A percentile compares a stretch with the other conserved stretches of the same genome.
These are phyloP conservation scores for Chaunax sp. DNA, from an alignment of 2,797 vertebrate species.

Conservation along the genomic window DNA sequence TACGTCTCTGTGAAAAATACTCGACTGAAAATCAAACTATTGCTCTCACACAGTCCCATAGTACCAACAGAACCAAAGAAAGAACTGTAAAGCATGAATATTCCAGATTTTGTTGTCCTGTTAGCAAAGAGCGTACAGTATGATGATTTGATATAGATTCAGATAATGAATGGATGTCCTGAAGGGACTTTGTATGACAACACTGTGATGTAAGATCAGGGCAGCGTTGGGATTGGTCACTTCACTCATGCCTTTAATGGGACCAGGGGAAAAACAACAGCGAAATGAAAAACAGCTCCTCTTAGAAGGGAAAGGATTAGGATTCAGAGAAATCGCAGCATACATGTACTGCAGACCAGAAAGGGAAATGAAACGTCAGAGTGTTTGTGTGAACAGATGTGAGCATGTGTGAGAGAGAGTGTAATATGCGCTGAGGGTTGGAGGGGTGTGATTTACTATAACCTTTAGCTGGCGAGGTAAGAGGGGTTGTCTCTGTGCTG, in stretches of 20 bases:
- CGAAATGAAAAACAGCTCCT: constrained; percentile 10
- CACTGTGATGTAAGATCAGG: neutral
- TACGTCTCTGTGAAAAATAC: neutral
- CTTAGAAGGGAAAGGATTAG: constrained; percentile 22
- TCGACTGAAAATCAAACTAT: neutral
- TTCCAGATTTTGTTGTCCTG: constrained; percentile 19
- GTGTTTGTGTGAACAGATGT: constrained; percentile 28
- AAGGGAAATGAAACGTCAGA: constrained; percentile 34
- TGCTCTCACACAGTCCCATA: neutral
- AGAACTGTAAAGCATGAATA: constrained; percentile 26
- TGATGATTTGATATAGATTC: constrained; percentile 1
- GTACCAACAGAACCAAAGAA: constrained; percentile 4
- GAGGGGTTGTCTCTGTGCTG: constrained; percentile 54
- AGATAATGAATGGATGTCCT: neutral
- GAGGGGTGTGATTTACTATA: constrained; percentile 72
- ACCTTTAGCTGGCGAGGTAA: constrained; percentile 63
- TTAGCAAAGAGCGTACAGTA: neutral
- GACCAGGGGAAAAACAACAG: neutral
- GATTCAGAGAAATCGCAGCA: constrained; percentile 12
- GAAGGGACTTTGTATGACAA: neutral
- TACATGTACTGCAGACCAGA: constrained; percentile 18
- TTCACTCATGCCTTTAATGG: constrained; percentile 11
- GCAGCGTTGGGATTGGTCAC: neutral
- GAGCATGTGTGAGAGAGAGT: constrained; percentile 22
- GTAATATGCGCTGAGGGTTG: constrained; percentile 14